Evolutionary conservation across 2,113 vertebrate genomes (phyloP), one percentile per base, ranked within the genome.

Genomic region (Campylomormyrus numenius): DNA sequence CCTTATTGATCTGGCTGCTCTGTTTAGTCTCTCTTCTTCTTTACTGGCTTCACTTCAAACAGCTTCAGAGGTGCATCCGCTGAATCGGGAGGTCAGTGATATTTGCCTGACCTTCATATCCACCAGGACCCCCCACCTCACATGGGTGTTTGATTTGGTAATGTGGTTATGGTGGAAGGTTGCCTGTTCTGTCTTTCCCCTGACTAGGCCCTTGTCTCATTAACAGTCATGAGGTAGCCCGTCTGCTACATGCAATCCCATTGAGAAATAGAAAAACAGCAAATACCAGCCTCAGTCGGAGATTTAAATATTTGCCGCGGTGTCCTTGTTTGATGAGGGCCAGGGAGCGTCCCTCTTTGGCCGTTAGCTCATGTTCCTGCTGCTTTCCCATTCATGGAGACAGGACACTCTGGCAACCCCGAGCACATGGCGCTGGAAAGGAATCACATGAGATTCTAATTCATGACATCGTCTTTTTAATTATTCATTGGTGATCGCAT

Each of bases 61-160:
- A 89, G 91, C 90, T 90, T 19, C 89, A 90, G 91, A 91, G 87
- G 91, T 31, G 35, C 19, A n/a, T 88, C 87, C 66, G 56, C 87
- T 62, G 87, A 88, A 9, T 52, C 10, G 85, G 48, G 77, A 70
- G 93, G 89, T 91, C 48, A 17, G 31, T 66, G 42, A 89, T 91
- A 87, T 92, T 93, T 91, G 85, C 70, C 24, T 92, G 90, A 89
- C 90, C 92, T 93, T 93, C 87, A 90, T 74, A 84, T 35, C 93
- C 42, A 87, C 85, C 31, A 50, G 58, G 87, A 66, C 11, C 87
- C 56, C 83, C 87, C 9, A 10, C 19, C 87, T 39, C 49, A 1
- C 49, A 19, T 3, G 50, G 85, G 6, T 56, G 48, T 53, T 87
- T 53, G 50, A 31, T 50, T 48, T 52, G 83, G 83, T 50, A 24